Conservation (phyloP, 2,113 vertebrate species). For the Ammodytes dubius region DNA sequence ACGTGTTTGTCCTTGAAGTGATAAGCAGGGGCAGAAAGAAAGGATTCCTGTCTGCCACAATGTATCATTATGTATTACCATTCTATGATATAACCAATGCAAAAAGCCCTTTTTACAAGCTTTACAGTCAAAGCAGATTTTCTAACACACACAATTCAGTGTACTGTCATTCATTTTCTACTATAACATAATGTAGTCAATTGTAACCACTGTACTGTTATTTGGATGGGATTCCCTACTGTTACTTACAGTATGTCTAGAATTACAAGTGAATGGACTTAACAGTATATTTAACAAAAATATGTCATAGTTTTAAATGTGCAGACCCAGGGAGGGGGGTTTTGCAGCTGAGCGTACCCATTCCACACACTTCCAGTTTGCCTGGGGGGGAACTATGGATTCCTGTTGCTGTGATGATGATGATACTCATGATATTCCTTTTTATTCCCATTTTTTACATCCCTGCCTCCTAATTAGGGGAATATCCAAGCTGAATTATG, state of each 20-base stretch:
- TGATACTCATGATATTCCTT: slow-evolving; percentile 21
- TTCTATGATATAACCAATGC: too few species aligned
- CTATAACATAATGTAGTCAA: background rate
- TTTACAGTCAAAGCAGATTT: too few species aligned
- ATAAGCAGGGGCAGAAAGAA: too few species aligned
- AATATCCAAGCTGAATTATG: slow-evolving; percentile 76
- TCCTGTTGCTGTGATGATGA: slow-evolving; percentile 28
- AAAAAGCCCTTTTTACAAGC: too few species aligned
- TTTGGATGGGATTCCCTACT: background rate
- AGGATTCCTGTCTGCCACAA: too few species aligned
- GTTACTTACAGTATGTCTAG: background rate
- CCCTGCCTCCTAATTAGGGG: slow-evolving; percentile 72
- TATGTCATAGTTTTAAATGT: too few species aligned
- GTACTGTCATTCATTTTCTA: too few species aligned
- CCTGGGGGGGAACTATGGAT: slow-evolving; percentile 36
- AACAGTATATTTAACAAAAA: background rate
- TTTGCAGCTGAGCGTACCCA: background rate
- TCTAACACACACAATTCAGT: too few species aligned
- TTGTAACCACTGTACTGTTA: background rate
- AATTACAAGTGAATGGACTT: too few species aligned
- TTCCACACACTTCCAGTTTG: background rate
- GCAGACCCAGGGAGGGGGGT: background rate
- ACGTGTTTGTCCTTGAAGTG: too few species aligned
- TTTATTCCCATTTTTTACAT: slow-evolving; percentile 19
- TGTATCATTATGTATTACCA: too few species aligned